phyloP scores from a whole-genome alignment of 2,113 vertebrate species.

The Boleophthalmus pectinirostris region DNA sequence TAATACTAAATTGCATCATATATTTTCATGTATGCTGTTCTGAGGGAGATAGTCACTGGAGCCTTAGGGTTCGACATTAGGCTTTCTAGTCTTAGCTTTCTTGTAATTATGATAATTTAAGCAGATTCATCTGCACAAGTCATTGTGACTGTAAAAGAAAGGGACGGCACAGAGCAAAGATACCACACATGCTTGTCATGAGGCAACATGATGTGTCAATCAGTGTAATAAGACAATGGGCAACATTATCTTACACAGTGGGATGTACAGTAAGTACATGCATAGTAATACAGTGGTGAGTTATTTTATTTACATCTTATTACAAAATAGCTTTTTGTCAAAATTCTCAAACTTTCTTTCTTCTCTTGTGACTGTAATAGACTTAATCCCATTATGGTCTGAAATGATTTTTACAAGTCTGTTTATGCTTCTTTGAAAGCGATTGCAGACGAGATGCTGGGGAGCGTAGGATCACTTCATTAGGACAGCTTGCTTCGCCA shows the following conservation, averaged over 20 bases:
- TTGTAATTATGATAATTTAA: conserved; percentile 24
- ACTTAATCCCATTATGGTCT: conserved; percentile 8
- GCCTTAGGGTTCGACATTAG: conserved; percentile 16
- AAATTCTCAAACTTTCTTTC: neutral
- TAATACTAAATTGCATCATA: neutral
- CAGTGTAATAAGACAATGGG: neutral
- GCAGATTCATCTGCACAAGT: conserved; percentile 7
- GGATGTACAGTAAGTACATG: neutral
- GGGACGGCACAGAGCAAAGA: conserved; percentile 15
- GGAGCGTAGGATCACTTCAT: conserved; percentile 55
- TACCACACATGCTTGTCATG: conserved; percentile 7
- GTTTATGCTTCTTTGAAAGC: conserved; percentile 40
- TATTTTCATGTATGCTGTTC: neutral
- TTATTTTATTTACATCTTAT: neutral
- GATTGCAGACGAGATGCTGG: conserved; percentile 43
- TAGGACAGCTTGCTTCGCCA: conserved; percentile 64
- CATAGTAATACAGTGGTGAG: no score
- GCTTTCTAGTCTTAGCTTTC: conserved; percentile 8
- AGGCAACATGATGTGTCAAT: conserved; percentile 3
- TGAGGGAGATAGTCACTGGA: conserved; percentile 1
- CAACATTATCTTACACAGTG: neutral
- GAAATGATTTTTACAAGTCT: conserved; percentile 22
- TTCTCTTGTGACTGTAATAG: neutral
- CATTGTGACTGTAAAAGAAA: conserved; percentile 1
- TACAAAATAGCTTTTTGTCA: neutral